A percentile compares a stretch with the other conserved stretches of the same genome.
These are phyloP conservation scores for Oryzaephilus surinamensis DNA, from an alignment of 1,140 invertebrate genomes.

Conservation along the genomic window DNA sequence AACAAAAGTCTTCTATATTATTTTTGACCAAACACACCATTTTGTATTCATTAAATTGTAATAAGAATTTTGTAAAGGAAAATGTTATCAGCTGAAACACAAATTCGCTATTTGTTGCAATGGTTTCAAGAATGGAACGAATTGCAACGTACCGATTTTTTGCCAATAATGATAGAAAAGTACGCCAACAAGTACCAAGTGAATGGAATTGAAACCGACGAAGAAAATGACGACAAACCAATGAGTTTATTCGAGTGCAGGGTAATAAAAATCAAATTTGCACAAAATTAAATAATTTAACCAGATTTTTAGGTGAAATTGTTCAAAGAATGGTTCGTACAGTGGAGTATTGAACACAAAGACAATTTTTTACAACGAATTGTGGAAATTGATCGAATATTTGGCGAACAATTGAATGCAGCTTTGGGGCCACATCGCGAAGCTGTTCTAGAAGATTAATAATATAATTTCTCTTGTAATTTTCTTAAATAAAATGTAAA, in stretches of 20 bases:
- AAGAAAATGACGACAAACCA: conserved; percentile 60
- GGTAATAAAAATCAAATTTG: conserved; percentile 39
- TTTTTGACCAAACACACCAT: too few species aligned
- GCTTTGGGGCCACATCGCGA: conserved; percentile 36
- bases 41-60: too few species aligned
- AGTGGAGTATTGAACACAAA: conserved; percentile 67
- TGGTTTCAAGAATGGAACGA: conserved; percentile 88
- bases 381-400: conserved; percentile 56
- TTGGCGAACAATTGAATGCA: conserved; percentile 56
- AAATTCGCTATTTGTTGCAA: conserved; percentile 66
- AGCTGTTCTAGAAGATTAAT: conserved; percentile 18
- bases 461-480: too few species aligned
- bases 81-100: conserved; percentile 43
- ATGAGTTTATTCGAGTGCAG: conserved; percentile 81
- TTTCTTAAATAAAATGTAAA: too few species aligned
- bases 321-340: conserved; percentile 75
- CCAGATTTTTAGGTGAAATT: conserved; percentile 53
- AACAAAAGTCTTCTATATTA: too few species aligned
- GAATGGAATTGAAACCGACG: conserved; percentile 60
- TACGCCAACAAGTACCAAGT: conserved; percentile 49
- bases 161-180: conserved; percentile 63
- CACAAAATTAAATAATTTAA: background rate
- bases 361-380: conserved; percentile 56
- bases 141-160: conserved; percentile 73
- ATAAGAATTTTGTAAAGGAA: too few species aligned